phyloP scores from a whole-genome alignment of 2,888 invertebrate species.

The Hoplodrina blanda region DNA sequence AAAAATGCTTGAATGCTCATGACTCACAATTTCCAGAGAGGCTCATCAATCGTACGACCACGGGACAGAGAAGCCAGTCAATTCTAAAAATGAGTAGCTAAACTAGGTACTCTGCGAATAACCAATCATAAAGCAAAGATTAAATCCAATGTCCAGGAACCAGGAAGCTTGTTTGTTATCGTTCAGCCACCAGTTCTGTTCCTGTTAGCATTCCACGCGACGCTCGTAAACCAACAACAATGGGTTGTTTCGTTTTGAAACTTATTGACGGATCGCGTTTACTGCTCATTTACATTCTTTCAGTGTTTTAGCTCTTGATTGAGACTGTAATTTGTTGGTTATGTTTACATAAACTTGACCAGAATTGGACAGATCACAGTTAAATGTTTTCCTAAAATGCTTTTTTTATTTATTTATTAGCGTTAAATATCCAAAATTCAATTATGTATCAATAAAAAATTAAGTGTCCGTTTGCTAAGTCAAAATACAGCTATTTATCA shows the following conservation, averaged over 20 bases:
- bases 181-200: slow-evolving; percentile 74
- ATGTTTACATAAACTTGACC: neutral
- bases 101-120: slow-evolving; percentile 11
- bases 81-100: no score
- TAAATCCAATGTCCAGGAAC: slow-evolving; percentile 53
- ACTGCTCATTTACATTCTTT: slow-evolving; percentile 63
- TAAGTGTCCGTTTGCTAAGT: no score
- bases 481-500: no score
- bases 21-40: no score
- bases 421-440: no score
- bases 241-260: slow-evolving; percentile 66
- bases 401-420: no score
- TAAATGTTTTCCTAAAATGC: no score
- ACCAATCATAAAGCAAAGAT: slow-evolving; percentile 57
- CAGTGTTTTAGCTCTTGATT: slow-evolving; percentile 31
- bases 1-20: no score
- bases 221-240: slow-evolving; percentile 80
- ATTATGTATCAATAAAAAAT: no score
- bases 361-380: no score
- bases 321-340: slow-evolving; percentile 1
- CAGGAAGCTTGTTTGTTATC: slow-evolving; percentile 74
- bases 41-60: no score
- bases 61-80: no score
- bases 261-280: slow-evolving; percentile 57
- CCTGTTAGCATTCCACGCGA: slow-evolving; percentile 83